Evolutionary conservation across 1,140 invertebrate species (phyloP).

Genomic region (Microplitis mediator): DNA sequence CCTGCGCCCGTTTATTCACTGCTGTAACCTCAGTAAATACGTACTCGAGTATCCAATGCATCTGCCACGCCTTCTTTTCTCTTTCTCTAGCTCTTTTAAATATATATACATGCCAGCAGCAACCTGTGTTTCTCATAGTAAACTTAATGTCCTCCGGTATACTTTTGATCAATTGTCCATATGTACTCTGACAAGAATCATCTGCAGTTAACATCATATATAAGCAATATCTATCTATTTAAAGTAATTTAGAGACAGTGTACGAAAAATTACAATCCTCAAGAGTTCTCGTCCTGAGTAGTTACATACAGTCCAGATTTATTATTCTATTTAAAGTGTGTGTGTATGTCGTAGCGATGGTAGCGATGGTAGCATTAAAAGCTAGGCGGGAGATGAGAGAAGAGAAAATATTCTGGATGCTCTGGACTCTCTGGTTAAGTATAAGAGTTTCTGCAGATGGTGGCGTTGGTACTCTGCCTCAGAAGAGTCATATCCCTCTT

Average conservation of each 20-base stretch:
- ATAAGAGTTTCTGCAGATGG: too few relatives aligned
- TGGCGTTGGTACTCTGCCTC: not conserved
- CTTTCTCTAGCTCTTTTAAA: not conserved
- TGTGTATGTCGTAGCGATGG: too few relatives aligned
- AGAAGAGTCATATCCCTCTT: conserved; percentile 3
- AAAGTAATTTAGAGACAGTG: too few relatives aligned
- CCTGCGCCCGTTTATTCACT: conserved; percentile 30
- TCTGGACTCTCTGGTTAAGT: too few relatives aligned
- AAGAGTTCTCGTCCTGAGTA: not conserved
- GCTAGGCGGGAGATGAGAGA: too few relatives aligned
- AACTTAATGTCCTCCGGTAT: not conserved
- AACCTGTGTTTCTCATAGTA: conserved; percentile 11
- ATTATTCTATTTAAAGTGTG: too few relatives aligned
- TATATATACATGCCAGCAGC: not conserved
- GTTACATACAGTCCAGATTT: not conserved
- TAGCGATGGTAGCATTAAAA: too few relatives aligned
- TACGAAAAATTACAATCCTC: too few relatives aligned
- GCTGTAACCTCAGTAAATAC: conserved; percentile 31
- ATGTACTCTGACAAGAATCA: not conserved
- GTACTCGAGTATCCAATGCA: conserved; percentile 37
- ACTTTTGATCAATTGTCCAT: not conserved
- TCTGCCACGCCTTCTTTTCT: conserved; percentile 34
- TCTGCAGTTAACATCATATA: too few relatives aligned
- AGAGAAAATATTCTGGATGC: too few relatives aligned
- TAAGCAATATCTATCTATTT: too few relatives aligned